Base-by-base conservation (phyloP, 53 echinoderm and acorn worm species). In the Holothuria leucospilota region DNA sequence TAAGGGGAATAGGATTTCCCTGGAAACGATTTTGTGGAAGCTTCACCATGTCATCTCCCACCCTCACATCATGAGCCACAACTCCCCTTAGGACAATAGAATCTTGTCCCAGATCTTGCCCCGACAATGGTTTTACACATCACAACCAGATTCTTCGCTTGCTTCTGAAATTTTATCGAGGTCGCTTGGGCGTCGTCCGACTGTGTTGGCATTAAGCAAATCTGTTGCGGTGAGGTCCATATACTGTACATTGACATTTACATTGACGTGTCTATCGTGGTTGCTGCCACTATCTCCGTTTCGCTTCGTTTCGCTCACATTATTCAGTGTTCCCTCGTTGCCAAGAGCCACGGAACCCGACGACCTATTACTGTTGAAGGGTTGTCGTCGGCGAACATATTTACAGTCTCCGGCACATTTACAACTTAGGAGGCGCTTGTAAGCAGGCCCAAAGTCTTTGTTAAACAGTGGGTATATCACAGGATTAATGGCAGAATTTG, bases 401-500 rank as follows among this genome's bases (percentile, higher is more conserved):
- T 27, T 42, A 39, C 23, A 41, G 8, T 67, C 65, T 8, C 67
- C 51, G 25, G 65, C 8, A 52, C 65, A 83, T 20, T 83, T 83
- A 46, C 66, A 95, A 12, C 89, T 75, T 4, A 99, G 91, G 86
- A 99, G 91, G 26, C 90, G 84, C 23, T 90, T 93, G 63, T 93
- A 99, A 6, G 95, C 90, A 23, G 95, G 93, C 13, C 87, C 82
- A 26, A 95, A 99, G 74, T 99, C 99, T 69, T 92, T 92, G 81
- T 95, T 99, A 67, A 99, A 95, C 52, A 95, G 89, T 12, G 99
- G 95, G 40, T 99, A 99, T 52, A 99, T 99, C 52, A 99, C 92
- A 24, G 99, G 99, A 59, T 99, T 99, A 5, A 99, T 81, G 38
- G 90, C 86, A 10, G 95, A 95, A 73, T 99, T 99, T 49, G 86